Base-by-base conservation (phyloP, 2,113 vertebrate genomes). In the Gambusia affinis region DNA sequence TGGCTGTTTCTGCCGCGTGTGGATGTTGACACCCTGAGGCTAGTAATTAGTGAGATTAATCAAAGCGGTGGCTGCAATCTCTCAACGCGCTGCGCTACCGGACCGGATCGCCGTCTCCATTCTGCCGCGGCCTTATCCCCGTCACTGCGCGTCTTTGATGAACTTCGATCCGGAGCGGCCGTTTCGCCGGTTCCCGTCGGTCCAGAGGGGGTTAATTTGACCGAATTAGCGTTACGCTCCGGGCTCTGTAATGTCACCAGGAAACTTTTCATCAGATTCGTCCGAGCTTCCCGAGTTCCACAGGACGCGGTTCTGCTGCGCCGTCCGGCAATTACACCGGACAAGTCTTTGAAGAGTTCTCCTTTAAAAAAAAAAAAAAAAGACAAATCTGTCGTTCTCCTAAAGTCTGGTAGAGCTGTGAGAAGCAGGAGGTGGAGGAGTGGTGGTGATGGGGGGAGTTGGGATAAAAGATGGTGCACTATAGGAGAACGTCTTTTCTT, bases 31-130 rank as follows among this genome's bases (percentile, higher is more conserved):
- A 89, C 89, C 94, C 92, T 84, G 78, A 88, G 92, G 92, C 91
- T 91, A 91, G 90, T 94, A 93, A 94, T 94, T 94, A 94, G 89
- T 84, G 80, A 92, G 90, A 94, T 93, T 89, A 93, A 94, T 93
- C 91, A 91, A 90, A 92, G 86, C 78, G 83, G 87, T 37, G 90
- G 79, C 87, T 88, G 84, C 72, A 82, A 90, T 93, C 88, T 93
- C 72, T 60, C 35, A 51, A 81, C 66, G 64, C 81, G 15, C 82
- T 75, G 64, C 81, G 15, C 82, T 75, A 80, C 87, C 67, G 91
- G 92, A 92, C 91, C 74, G 81, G 83, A 91, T 92, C 88, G 89
- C 92, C 91, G 88, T 92, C 89, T 90, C 93, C 81, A 71, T 86
- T 66, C 80, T 85, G 81, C 82, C 82, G 87, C 10, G 89, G 76